phyloP scores from a whole-genome alignment of 2,797 vertebrate species.

The Gambelia wislizenii region DNA sequence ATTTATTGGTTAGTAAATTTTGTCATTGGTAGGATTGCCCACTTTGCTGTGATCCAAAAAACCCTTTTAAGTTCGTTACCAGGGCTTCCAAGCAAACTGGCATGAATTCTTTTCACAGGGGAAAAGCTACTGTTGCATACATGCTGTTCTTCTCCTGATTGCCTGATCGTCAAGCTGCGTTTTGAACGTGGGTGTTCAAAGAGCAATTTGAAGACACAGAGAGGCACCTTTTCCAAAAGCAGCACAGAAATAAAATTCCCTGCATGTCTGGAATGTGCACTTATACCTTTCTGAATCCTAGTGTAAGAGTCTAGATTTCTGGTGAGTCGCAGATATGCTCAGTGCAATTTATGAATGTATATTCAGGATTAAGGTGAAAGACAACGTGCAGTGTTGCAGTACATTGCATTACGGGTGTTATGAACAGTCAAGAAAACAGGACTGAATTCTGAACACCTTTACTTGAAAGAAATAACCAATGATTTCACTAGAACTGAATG shows the following conservation, averaged over 20 bases:
- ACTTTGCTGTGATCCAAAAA: background rate
- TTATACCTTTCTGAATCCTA: background rate
- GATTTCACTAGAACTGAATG: background rate
- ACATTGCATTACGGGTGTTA: background rate
- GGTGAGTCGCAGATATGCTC: background rate
- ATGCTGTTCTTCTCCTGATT: background rate
- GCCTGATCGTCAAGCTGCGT: background rate
- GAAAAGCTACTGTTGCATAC: background rate
- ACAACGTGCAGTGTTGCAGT: background rate
- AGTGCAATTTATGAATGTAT: background rate
- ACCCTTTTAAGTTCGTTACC: background rate
- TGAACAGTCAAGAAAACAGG: background rate
- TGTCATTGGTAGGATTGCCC: background rate
- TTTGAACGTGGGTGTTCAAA: background rate
- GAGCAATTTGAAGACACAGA: background rate
- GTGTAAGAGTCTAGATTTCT: background rate
- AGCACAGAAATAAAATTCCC: background rate
- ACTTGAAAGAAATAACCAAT: background rate
- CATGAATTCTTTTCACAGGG: background rate
- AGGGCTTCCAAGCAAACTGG: background rate
- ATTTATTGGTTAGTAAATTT: background rate
- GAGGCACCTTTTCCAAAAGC: background rate
- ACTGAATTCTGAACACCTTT: background rate
- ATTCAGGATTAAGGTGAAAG: background rate
- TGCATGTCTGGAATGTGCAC: background rate